phyloP scores from a whole-genome alignment of 2,888 invertebrate species.

The Maniola hyperantus region DNA sequence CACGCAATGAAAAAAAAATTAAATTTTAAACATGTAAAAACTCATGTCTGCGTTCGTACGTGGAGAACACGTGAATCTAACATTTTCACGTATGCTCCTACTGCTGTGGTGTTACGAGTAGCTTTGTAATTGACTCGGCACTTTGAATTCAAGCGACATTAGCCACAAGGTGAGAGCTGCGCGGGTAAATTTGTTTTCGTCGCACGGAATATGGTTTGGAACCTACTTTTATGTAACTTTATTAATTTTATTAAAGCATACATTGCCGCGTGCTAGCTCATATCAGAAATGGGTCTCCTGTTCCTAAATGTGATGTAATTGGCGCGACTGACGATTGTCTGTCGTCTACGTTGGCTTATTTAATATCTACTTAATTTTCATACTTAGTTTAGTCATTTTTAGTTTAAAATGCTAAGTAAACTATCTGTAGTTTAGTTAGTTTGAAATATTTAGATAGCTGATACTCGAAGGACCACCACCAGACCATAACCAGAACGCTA shows the following conservation, averaged over 20 bases:
- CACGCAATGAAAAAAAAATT: too few species aligned
- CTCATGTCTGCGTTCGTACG: conserved; percentile 15
- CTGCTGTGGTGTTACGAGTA: conserved; percentile 31
- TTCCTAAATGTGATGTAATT: not conserved
- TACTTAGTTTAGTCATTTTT: too few species aligned
- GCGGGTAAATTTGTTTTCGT: conserved; percentile 4
- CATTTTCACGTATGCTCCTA: conserved; percentile 31
- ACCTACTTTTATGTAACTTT: conserved; percentile 9
- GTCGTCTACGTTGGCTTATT: not conserved
- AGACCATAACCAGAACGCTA: too few species aligned
- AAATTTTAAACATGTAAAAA: not conserved
- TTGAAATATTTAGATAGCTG: too few species aligned
- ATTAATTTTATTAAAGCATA: not conserved
- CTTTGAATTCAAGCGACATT: conserved; percentile 33
- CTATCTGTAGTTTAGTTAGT: too few species aligned
- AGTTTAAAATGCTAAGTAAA: too few species aligned
- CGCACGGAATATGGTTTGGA: not conserved
- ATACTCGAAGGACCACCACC: too few species aligned
- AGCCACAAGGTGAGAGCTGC: conserved; percentile 5
- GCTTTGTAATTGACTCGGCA: conserved; percentile 36
- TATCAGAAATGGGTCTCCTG: not conserved
- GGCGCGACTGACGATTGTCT: not conserved
- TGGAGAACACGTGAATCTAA: conserved; percentile 28
- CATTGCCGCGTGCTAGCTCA: not conserved
- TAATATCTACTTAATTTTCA: too few species aligned